These are phyloP conservation scores for Tympanuchus pallidicinctus DNA, from an alignment of 2,113 vertebrate genomes.

Conservation along the genomic window DNA sequence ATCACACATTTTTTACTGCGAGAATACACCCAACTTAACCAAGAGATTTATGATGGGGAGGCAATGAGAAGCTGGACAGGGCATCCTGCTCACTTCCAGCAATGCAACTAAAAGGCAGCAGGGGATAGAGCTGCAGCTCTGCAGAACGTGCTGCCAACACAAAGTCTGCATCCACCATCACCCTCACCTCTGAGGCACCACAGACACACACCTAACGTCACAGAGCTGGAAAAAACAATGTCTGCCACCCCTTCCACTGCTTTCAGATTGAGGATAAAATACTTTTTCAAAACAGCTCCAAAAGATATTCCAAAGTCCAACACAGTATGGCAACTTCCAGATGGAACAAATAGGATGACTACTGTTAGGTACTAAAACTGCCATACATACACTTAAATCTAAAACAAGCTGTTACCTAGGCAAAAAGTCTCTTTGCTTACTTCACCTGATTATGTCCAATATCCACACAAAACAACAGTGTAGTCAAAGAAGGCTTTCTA, in stretches of 20 bases:
- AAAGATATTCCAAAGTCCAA: not conserved
- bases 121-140: not conserved
- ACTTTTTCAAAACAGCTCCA: not conserved
- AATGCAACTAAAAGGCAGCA: not conserved
- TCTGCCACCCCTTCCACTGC: not conserved
- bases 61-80: not conserved
- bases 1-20: not conserved
- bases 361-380: not conserved
- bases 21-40: not conserved
- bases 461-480: not conserved
- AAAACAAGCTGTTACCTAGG: not conserved
- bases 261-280: not conserved
- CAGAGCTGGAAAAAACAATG: not conserved
- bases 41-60: not conserved
- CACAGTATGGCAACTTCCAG: fast-evolving
- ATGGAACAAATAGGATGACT: not conserved
- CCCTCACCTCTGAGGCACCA: not conserved
- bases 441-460: not conserved
- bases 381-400: not conserved
- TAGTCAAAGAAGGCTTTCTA: not conserved
- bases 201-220: fast-evolving
- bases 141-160: fast-evolving
- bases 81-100: not conserved
- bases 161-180: not conserved
- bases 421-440: not conserved